These are phyloP conservation scores for Ophiothrix spiculata DNA, from an alignment of 35 echinoderm and acorn worm genomes.

Conservation along the genomic window DNA sequence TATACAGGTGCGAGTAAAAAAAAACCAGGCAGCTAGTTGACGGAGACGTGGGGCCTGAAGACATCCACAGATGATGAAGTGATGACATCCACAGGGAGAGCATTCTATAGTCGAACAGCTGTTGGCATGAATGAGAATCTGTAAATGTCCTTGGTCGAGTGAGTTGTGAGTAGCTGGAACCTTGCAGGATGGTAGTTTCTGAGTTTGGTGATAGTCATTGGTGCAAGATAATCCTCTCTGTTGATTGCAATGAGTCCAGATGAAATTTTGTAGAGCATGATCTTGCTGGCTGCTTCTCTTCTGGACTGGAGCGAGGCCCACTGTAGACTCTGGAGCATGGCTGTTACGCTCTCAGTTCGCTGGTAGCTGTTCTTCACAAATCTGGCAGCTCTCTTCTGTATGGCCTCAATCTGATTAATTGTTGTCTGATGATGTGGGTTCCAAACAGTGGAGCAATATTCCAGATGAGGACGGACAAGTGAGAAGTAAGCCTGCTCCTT, in stretches of 20 bases:
- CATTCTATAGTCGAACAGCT: slow-evolving; percentile 23
- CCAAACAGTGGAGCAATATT: slow-evolving; percentile 57
- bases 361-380: slow-evolving; percentile 37
- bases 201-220: not conserved
- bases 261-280: slow-evolving; percentile 49
- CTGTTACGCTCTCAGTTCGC: slow-evolving; percentile 3
- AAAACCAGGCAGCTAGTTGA: not conserved
- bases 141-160: not conserved
- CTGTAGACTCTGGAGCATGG: slow-evolving; percentile 19
- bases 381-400: slow-evolving; percentile 32
- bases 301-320: slow-evolving; percentile 35
- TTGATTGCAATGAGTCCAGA: not conserved
- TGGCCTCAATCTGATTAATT: slow-evolving; percentile 49
- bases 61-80: not conserved
- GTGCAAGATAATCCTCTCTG: not conserved
- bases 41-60: not conserved
- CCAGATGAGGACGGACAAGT: slow-evolving; percentile 35
- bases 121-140: slow-evolving; percentile 31
- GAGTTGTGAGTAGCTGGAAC: slow-evolving; percentile 17
- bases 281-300: slow-evolving; percentile 38
- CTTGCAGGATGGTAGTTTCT: slow-evolving; percentile 23
- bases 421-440: slow-evolving; percentile 33
- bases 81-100: slow-evolving; percentile 9
- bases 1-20: not conserved
- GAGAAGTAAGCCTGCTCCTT: slow-evolving; percentile 38